These are phyloP conservation scores for Cladorhizidae sp. DNA, from an alignment of 37 sponge, comb jelly and placozoan genomes.

Conservation along the genomic window DNA sequence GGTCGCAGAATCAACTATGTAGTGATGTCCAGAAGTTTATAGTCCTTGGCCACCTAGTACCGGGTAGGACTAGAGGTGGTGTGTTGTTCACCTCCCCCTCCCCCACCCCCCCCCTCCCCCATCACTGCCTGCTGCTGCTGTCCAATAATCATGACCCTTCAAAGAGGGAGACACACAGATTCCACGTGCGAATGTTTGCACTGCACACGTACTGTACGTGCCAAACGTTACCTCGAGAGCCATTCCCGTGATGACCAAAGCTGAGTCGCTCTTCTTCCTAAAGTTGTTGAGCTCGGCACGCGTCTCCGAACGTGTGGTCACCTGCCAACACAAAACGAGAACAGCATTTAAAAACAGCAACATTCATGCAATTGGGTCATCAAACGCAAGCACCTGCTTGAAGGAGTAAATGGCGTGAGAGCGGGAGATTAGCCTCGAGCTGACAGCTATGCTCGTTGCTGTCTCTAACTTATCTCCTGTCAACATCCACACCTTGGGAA, in stretches of 20 bases:
- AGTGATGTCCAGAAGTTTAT: too few relatives aligned
- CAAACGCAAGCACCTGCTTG: constrained; percentile 49
- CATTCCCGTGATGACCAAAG: constrained; percentile 75
- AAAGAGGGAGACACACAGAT: too few relatives aligned
- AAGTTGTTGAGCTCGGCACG: constrained; percentile 80
- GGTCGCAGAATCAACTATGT: too few relatives aligned
- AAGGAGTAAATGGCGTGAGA: constrained; percentile 76
- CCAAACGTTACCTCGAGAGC: constrained; percentile 73
- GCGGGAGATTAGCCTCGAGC: constrained; percentile 76
- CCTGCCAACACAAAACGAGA: constrained; percentile 28
- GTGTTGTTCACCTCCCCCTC: too few relatives aligned
- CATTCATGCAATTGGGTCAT: background rate
- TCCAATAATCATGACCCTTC: too few relatives aligned
- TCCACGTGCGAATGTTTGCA: too few relatives aligned
- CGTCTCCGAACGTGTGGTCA: constrained; percentile 60
- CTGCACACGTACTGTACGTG: background rate
- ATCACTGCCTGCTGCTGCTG: too few relatives aligned
- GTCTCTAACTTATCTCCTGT: constrained; percentile 96
- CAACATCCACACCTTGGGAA: constrained; percentile 81
- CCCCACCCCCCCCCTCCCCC: too few relatives aligned
- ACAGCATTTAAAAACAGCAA: constrained; percentile 1
- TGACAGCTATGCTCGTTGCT: constrained; percentile 84
- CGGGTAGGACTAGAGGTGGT: too few relatives aligned
- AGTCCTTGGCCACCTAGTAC: too few relatives aligned
- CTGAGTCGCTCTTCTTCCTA: constrained; percentile 76